Percentiles rank a stretch among this genome's conserved stretches.
Evolutionary conservation across 2,888 invertebrate species (phyloP).

Genomic region (Metellina segmentata): DNA sequence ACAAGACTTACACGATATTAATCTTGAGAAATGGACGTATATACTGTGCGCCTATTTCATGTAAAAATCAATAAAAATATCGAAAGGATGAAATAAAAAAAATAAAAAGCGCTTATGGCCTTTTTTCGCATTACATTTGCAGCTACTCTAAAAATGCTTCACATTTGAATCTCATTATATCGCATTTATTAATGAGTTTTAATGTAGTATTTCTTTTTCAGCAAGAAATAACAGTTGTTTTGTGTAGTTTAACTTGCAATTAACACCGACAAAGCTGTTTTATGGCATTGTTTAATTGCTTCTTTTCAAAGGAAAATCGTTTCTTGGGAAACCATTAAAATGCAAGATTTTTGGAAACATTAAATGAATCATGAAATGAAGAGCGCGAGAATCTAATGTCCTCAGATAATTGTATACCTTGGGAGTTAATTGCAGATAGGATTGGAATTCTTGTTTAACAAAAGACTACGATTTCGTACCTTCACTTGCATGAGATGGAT

Average conservation of each 20-base stretch:
- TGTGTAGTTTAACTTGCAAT: neutral
- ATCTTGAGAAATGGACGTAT: neutral
- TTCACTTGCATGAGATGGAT: too few relatives aligned
- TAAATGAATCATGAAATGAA: neutral
- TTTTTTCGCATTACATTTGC: neutral
- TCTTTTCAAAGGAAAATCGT: neutral
- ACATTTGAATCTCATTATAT: neutral
- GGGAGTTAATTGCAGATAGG: neutral
- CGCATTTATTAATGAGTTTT: neutral
- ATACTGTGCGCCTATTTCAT: neutral
- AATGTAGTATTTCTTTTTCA: neutral
- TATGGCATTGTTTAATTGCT: neutral
- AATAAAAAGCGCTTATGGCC: neutral
- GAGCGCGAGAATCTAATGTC: neutral
- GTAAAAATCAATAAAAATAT: neutral
- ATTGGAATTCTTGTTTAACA: neutral
- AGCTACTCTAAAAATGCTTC: neutral
- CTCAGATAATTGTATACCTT: neutral
- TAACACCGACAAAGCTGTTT: neutral
- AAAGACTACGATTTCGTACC: neutral
- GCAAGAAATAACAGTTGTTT: neutral
- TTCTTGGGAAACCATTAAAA: neutral
- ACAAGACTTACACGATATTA: neutral
- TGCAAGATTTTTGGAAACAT: neutral
- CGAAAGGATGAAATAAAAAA: neutral